These are phyloP conservation scores for Halesus radiatus DNA, from an alignment of 1,140 invertebrate species.

Conservation along the genomic window DNA sequence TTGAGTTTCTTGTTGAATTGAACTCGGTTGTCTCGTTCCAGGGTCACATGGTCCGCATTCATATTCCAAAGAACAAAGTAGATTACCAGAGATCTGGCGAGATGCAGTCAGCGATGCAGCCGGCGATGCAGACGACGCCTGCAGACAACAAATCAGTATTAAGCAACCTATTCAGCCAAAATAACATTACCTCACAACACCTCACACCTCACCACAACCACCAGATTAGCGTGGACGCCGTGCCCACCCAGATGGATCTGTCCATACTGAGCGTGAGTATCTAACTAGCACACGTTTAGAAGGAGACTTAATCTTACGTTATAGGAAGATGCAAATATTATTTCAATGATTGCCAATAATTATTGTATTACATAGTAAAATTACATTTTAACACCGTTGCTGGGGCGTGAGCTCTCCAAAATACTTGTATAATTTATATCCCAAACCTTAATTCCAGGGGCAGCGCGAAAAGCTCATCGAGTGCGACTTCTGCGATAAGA, in stretches of 20 bases:
- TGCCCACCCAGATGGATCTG: slow-evolving; percentile 45
- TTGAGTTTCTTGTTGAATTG: too few relatives aligned
- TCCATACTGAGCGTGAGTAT: slow-evolving; percentile 42
- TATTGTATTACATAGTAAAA: too few relatives aligned
- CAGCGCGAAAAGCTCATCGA: slow-evolving; percentile 54
- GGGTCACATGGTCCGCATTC: slow-evolving; percentile 57
- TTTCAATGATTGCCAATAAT: too few relatives aligned
- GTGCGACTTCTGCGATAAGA: slow-evolving; percentile 55
- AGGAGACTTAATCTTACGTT: too few relatives aligned
- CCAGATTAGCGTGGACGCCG: slow-evolving; percentile 22
- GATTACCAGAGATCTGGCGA: slow-evolving; percentile 47
- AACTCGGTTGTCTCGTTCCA: slow-evolving; percentile 20
- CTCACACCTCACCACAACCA: not conserved
- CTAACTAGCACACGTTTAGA: too few relatives aligned
- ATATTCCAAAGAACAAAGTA: slow-evolving; percentile 56
- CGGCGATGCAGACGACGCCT: too few relatives aligned
- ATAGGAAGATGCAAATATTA: too few relatives aligned
- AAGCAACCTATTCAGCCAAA: slow-evolving; percentile 41
- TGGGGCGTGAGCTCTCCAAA: too few relatives aligned
- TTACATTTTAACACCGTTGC: too few relatives aligned
- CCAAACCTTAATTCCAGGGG: slow-evolving; percentile 40
- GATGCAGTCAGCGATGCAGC: slow-evolving; percentile 49
- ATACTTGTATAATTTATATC: too few relatives aligned
- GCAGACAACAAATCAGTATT: slow-evolving; percentile 53
- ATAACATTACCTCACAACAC: slow-evolving; percentile 11